Evolutionary conservation across 2,797 vertebrate species (phyloP).

Genomic region (Hemibagrus guttatus): DNA sequence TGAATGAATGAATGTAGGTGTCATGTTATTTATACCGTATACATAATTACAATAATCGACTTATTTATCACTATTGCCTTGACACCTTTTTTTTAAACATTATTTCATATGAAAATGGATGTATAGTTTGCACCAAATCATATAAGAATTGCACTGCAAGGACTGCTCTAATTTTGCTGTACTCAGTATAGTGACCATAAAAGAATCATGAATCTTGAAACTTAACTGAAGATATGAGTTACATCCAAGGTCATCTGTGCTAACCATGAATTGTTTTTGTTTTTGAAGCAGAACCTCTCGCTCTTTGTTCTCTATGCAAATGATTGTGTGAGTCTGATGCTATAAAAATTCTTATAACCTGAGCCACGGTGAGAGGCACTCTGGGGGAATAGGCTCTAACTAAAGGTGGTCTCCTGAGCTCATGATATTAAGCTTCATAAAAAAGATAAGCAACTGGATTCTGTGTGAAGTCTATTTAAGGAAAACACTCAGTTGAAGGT

Average conservation of each 20-base stretch:
- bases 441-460: background rate
- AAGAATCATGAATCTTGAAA: too few species aligned
- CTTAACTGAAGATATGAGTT: background rate
- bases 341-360: background rate
- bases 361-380: background rate
- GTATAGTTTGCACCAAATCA: too few species aligned
- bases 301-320: constrained; percentile 6
- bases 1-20: too few species aligned
- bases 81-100: too few species aligned
- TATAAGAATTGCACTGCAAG: too few species aligned
- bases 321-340: background rate
- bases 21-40: background rate
- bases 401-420: background rate
- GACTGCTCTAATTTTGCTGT: too few species aligned
- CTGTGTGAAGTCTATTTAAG: background rate
- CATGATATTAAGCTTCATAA: background rate
- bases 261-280: background rate
- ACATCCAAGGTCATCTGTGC: background rate
- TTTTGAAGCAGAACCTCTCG: background rate
- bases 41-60: too few species aligned
- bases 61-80: too few species aligned
- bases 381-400: background rate
- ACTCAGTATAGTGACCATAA: too few species aligned
- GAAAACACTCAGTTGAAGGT: background rate
- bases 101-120: too few species aligned